A percentile compares a stretch with the other conserved stretches of the same genome.
phyloP scores from a whole-genome alignment of 2,113 vertebrate species.

The Spizaetus ornatus region DNA sequence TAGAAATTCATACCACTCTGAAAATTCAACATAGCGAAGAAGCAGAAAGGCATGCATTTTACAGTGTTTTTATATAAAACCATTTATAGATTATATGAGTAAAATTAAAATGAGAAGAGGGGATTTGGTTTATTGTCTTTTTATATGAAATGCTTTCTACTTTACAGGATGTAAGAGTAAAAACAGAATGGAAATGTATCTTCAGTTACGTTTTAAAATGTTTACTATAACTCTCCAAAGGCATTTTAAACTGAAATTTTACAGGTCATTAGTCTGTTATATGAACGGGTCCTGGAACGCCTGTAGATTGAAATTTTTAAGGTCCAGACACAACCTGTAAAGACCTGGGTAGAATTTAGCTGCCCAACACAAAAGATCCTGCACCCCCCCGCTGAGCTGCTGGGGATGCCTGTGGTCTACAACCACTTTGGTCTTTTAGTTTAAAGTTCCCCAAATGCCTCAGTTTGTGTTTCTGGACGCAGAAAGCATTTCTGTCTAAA shows the following conservation, averaged over 20 bases:
- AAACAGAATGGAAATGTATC: slow-evolving; percentile 3
- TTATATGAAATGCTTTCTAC: neutral
- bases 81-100: neutral
- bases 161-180: slow-evolving; percentile 2
- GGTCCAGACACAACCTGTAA: neutral
- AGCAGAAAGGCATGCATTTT: neutral
- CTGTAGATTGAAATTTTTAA: neutral
- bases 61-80: neutral
- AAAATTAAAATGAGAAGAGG: neutral
- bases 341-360: neutral
- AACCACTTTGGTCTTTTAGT: neutral
- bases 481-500: neutral
- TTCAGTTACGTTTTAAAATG: neutral
- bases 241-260: slow-evolving; percentile 13
- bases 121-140: neutral
- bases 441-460: neutral
- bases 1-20: neutral
- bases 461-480: neutral
- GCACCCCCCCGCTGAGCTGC: neutral
- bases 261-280: neutral
- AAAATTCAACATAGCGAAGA: neutral
- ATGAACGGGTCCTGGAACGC: neutral
- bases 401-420: neutral
- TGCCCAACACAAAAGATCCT: neutral
- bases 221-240: slow-evolving; percentile 5